Percentiles rank a stretch among this genome's conserved stretches.
phyloP scores from a whole-genome alignment of 2,888 invertebrate species.

The Drosophila paracracens region DNA sequence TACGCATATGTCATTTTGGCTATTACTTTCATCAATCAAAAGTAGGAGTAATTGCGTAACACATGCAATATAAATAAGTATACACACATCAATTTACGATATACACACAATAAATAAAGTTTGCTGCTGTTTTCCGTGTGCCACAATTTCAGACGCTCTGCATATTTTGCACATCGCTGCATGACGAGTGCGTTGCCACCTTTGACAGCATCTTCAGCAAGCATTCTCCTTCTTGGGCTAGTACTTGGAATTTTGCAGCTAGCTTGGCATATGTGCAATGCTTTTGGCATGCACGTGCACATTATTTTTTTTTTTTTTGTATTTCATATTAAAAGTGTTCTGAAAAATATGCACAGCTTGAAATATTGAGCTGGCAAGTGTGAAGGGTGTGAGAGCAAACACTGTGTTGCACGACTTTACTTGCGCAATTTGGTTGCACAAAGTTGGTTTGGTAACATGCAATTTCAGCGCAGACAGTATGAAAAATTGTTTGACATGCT shows the following conservation, averaged over 20 bases:
- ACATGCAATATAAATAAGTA: slow-evolving; percentile 16
- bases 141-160: slow-evolving; percentile 56
- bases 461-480: slow-evolving; percentile 57
- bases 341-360: slow-evolving; percentile 77
- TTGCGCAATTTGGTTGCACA: slow-evolving; percentile 78
- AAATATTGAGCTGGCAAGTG: slow-evolving; percentile 55
- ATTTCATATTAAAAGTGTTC: slow-evolving; percentile 70
- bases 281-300: slow-evolving; percentile 66
- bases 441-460: slow-evolving; percentile 70
- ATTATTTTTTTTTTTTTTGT: slow-evolving; percentile 45
- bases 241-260: slow-evolving; percentile 17
- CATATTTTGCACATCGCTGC: slow-evolving; percentile 67
- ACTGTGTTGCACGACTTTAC: slow-evolving; percentile 40
- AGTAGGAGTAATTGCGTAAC: slow-evolving; percentile 26
- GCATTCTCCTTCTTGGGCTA: slow-evolving; percentile 23
- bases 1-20: slow-evolving; percentile 56
- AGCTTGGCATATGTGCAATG: slow-evolving; percentile 33
- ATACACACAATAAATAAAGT: slow-evolving; percentile 69
- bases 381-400: slow-evolving; percentile 4
- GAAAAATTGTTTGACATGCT: slow-evolving; percentile 39
- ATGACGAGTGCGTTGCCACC: slow-evolving; percentile 32
- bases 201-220: slow-evolving; percentile 20
- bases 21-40: slow-evolving; percentile 67
- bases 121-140: slow-evolving; percentile 58
- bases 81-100: slow-evolving; percentile 39